These are phyloP conservation scores for Chunga burmeisteri DNA, from an alignment of 2,113 vertebrate genomes.

Conservation along the genomic window DNA sequence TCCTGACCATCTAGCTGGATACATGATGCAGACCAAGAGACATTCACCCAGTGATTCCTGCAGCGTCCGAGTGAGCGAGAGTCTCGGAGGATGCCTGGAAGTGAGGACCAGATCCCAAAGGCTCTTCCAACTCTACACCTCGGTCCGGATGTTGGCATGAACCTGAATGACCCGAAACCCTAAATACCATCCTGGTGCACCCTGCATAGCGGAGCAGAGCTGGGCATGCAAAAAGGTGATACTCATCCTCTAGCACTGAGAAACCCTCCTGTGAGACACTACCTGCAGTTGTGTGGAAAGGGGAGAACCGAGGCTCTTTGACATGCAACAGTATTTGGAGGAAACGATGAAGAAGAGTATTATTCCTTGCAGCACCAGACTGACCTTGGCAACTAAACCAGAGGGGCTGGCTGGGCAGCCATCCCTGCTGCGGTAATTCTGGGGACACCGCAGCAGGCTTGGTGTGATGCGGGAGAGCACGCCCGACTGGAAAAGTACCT, in stretches of 20 bases:
- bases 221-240: not conserved
- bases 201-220: not conserved
- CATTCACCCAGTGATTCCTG: fast-evolving
- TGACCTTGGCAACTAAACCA: not conserved
- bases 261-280: not conserved
- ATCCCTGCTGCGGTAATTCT: not conserved
- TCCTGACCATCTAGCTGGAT: not conserved
- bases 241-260: not conserved
- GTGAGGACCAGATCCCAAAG: not conserved
- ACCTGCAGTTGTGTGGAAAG: not conserved
- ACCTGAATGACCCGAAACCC: not conserved
- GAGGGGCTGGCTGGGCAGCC: not conserved
- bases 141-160: not conserved
- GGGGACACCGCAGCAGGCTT: not conserved
- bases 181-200: fast-evolving
- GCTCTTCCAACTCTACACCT: not conserved
- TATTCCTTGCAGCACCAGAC: not conserved
- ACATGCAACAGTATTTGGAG: fast-evolving
- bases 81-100: not conserved
- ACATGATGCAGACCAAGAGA: not conserved
- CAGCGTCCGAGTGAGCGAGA: fast-evolving
- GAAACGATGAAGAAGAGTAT: fast-evolving
- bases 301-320: not conserved
- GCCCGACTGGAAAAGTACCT: slow-evolving; percentile 67
- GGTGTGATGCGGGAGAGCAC: fast-evolving